These are phyloP conservation scores for Troides oblongomaculatus DNA, from an alignment of 2,888 invertebrate species.

Conservation along the genomic window DNA sequence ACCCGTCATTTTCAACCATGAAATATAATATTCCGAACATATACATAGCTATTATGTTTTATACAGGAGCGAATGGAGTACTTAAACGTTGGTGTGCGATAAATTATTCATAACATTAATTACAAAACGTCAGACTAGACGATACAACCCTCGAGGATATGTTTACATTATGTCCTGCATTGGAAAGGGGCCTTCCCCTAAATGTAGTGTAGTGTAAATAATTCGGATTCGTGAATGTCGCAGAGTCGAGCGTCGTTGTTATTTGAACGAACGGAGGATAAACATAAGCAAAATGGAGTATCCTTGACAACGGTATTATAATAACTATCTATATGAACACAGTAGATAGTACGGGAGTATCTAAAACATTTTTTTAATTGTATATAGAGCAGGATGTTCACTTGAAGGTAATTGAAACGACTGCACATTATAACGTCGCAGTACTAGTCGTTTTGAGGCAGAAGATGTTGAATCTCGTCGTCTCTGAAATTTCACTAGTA, in stretches of 20 bases:
- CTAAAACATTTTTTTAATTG: too few species aligned
- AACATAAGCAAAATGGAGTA: conserved; percentile 1
- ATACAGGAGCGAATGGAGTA: neutral
- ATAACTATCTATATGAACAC: neutral
- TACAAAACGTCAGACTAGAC: conserved; percentile 3
- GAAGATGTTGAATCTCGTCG: too few species aligned
- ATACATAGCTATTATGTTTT: neutral
- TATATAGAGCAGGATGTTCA: too few species aligned
- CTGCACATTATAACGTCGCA: too few species aligned
- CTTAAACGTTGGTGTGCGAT: neutral
- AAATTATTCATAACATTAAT: conserved; percentile 4
- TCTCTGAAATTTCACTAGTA: too few species aligned
- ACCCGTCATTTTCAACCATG: too few species aligned
- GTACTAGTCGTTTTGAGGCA: too few species aligned
- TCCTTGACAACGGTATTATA: neutral
- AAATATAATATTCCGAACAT: neutral
- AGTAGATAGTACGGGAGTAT: neutral
- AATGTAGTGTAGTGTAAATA: conserved; percentile 25
- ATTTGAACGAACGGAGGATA: conserved; percentile 1
- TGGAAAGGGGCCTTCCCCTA: conserved; percentile 23
- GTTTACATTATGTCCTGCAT: conserved; percentile 13
- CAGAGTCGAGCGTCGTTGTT: conserved; percentile 7
- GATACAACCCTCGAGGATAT: conserved; percentile 1
- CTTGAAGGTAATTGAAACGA: too few species aligned
- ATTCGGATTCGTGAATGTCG: conserved; percentile 7